A percentile compares a stretch with the other conserved stretches of the same genome.
Evolutionary conservation across 2,113 vertebrate species (phyloP).

Genomic region (Podarcis raffonei): DNA sequence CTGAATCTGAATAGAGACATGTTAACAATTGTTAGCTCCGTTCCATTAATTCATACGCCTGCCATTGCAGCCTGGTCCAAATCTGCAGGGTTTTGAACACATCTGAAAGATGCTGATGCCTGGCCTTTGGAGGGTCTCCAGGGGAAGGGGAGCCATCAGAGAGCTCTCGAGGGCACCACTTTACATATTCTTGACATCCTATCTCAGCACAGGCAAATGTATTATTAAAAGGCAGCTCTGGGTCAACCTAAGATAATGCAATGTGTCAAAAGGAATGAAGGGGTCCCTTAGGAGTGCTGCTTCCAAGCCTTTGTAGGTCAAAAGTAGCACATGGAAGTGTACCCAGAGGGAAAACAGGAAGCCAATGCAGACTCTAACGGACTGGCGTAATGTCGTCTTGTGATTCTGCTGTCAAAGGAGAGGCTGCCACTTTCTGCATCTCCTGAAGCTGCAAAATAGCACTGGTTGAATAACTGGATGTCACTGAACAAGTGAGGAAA

Average conservation of each 20-base stretch:
- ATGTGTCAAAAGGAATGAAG: not conserved
- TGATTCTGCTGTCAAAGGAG: not conserved
- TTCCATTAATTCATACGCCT: not conserved
- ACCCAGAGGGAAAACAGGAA: not conserved
- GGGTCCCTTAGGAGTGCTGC: not conserved
- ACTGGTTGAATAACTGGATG: not conserved
- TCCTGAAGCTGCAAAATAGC: too few species aligned
- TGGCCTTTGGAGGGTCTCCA: not conserved
- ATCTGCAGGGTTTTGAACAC: not conserved
- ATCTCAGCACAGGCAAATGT: not conserved
- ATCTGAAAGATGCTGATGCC: not conserved
- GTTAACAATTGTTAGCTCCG: not conserved
- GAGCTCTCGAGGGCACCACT: not conserved
- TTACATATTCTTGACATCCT: conserved; percentile 16
- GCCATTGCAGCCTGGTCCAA: not conserved
- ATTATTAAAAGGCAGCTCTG: not conserved
- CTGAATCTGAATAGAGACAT: not conserved
- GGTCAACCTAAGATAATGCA: not conserved
- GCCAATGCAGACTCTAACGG: not conserved
- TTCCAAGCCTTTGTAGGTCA: not conserved
- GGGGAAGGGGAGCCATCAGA: not conserved
- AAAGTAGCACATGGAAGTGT: not conserved
- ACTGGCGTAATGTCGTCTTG: not conserved
- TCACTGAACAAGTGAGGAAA: not conserved
- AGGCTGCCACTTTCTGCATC: not conserved